A percentile compares a stretch with the other conserved stretches of the same genome.
Evolutionary conservation across 2,113 vertebrate species (phyloP).

Genomic region (Aegotheles bennettii): DNA sequence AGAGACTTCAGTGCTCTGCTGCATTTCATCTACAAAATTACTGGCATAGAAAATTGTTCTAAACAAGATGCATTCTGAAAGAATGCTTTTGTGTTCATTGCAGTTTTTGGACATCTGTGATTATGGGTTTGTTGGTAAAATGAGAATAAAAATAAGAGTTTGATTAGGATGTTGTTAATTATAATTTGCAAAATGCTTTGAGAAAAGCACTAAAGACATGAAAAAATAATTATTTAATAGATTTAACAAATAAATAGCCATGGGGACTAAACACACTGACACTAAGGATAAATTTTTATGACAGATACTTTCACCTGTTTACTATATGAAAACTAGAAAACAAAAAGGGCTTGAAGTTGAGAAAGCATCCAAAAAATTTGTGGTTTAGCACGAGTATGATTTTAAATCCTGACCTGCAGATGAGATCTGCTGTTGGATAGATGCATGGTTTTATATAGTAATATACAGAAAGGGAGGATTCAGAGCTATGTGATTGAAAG

Average conservation of each 20-base stretch:
- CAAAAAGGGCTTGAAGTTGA: background rate
- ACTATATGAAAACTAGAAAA: background rate
- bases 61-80: background rate
- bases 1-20: constrained; percentile 5
- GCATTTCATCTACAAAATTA: constrained; percentile 9
- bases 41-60: background rate
- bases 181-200: background rate
- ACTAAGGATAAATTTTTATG: background rate
- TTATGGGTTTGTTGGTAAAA: background rate
- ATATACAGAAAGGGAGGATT: background rate
- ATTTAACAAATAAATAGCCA: background rate
- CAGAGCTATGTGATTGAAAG: background rate
- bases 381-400: background rate
- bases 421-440: background rate
- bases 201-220: background rate
- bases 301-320: background rate
- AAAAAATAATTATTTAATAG: background rate
- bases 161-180: background rate
- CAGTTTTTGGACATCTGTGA: background rate
- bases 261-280: background rate
- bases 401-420: background rate
- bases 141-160: background rate
- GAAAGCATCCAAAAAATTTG: background rate
- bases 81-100: background rate
- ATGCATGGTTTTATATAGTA: background rate